A percentile compares a stretch with the other conserved stretches of the same genome.
These are phyloP conservation scores for Gallinago solitaria DNA, from an alignment of 2,797 vertebrate genomes.

Conservation along the genomic window DNA sequence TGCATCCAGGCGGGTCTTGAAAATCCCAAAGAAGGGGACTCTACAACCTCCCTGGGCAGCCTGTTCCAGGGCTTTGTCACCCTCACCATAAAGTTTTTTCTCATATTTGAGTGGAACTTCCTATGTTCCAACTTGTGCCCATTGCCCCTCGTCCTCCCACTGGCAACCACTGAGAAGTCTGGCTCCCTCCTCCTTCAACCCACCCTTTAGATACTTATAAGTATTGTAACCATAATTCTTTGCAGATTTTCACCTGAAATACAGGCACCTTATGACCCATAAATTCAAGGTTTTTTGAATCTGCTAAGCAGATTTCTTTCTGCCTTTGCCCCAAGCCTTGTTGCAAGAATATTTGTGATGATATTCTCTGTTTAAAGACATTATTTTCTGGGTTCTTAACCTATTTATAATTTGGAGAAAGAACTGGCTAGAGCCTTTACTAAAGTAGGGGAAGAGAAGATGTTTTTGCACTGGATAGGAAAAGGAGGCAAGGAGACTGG, in stretches of 20 bases:
- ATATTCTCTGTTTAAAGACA: background rate
- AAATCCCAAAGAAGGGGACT: too few relatives aligned
- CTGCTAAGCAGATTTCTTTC: background rate
- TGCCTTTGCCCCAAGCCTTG: background rate
- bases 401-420: background rate
- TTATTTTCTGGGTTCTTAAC: background rate
- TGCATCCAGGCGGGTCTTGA: too few relatives aligned
- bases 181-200: too few relatives aligned
- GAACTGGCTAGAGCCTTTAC: background rate
- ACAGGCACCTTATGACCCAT: background rate
- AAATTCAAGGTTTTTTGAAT: background rate
- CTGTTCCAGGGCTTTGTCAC: too few relatives aligned
- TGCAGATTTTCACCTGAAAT: background rate
- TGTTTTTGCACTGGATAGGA: background rate
- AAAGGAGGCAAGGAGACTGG: background rate
- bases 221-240: background rate
- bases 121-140: too few relatives aligned
- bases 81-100: too few relatives aligned
- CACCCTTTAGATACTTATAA: too few relatives aligned
- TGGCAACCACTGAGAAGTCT: too few relatives aligned
- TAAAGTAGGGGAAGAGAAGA: background rate
- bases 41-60: too few relatives aligned
- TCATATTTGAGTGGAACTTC: too few relatives aligned
- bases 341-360: background rate
- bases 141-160: too few relatives aligned